Conservation (phyloP, 2,113 vertebrate genomes). For the Solea solea region DNA sequence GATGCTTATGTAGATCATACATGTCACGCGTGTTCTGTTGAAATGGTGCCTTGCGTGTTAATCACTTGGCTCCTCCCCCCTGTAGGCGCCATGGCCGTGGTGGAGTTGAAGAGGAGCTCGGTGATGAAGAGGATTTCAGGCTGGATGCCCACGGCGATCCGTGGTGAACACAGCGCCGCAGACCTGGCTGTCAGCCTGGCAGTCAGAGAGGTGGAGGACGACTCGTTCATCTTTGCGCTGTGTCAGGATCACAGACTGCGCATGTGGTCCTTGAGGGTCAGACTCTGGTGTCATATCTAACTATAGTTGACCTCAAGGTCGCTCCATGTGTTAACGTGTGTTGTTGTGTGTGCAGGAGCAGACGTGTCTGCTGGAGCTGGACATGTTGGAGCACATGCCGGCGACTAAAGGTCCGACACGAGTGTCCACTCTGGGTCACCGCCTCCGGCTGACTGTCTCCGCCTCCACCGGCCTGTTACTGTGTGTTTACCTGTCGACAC, state of each 20-base stretch:
- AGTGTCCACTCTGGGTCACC: constrained; percentile 82
- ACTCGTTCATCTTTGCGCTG: constrained; percentile 91
- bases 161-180: constrained; percentile 85
- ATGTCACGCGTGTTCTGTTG: too few relatives aligned
- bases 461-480: constrained; percentile 87
- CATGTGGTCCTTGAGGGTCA: constrained; percentile 89
- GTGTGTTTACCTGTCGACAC: constrained; percentile 86
- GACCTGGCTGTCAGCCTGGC: constrained; percentile 88
- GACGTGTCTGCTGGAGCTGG: constrained; percentile 90
- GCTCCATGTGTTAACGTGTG: not conserved
- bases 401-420: constrained; percentile 84
- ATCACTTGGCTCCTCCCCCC: not conserved
- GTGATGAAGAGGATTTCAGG: constrained; percentile 90
- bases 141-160: constrained; percentile 94
- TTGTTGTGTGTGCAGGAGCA: constrained; percentile 82
- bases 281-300: not conserved
- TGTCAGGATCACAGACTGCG: constrained; percentile 94
- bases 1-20: too few relatives aligned
- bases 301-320: not conserved
- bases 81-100: constrained; percentile 77
- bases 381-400: constrained; percentile 91
- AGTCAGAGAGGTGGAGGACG: constrained; percentile 87
- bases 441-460: constrained; percentile 86
- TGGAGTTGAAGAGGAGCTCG: constrained; percentile 93
- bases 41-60: not conserved